These are phyloP conservation scores for Trachythela sp. DNA, from an alignment of 64 coral and sea anemone species.

Conservation along the genomic window DNA sequence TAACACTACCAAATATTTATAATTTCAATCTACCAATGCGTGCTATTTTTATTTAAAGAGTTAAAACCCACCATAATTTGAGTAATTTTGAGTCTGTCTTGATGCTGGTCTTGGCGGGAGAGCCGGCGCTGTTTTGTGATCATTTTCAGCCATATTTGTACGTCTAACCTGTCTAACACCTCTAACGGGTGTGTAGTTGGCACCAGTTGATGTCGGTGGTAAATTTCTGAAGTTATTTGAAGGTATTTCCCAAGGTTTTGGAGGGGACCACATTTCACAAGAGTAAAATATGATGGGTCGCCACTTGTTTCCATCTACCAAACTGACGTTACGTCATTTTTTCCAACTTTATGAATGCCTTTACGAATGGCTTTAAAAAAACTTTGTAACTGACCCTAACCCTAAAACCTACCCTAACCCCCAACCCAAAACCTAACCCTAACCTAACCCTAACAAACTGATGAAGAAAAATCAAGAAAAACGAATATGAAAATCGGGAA, in stretches of 20 bases:
- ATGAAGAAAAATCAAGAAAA: too few species aligned
- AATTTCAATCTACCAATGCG: not conserved
- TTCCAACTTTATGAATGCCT: too few species aligned
- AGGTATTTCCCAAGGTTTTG: constrained; percentile 18
- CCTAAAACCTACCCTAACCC: too few species aligned
- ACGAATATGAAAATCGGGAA: too few species aligned
- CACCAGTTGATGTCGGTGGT: not conserved
- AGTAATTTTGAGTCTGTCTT: not conserved
- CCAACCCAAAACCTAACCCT: too few species aligned
- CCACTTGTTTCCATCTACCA: too few species aligned
- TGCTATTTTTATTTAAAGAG: not conserved
- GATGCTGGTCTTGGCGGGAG: not conserved
- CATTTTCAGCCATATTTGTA: not conserved
- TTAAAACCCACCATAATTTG: not conserved
- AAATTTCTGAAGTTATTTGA: constrained; percentile 7
- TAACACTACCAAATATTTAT: not conserved
- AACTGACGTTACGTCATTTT: too few species aligned
- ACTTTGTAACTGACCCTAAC: too few species aligned
- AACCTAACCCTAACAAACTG: not conserved
- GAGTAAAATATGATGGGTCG: too few species aligned
- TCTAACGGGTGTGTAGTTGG: not conserved
- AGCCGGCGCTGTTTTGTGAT: not conserved
- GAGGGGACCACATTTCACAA: constrained; percentile 4
- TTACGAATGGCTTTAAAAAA: too few species aligned
- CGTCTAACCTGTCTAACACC: not conserved